phyloP scores from a whole-genome alignment of 2,113 vertebrate species.

The Erinaceus europaeus region DNA sequence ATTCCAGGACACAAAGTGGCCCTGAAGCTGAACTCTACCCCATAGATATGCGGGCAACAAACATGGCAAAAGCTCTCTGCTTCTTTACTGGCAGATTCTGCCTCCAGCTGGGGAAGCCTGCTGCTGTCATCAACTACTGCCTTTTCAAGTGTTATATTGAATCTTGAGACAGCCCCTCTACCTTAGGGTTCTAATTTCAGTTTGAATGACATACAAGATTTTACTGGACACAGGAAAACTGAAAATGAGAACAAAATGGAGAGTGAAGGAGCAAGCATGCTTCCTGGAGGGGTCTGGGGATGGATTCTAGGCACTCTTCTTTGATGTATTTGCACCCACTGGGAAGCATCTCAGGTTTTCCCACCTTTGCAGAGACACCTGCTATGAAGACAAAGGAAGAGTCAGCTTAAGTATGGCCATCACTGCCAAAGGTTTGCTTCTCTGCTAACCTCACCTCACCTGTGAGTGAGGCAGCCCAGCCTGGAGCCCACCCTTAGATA shows the following conservation, averaged over 20 bases:
- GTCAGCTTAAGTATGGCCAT: neutral
- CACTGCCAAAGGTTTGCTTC: neutral
- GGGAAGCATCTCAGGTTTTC: slow-evolving; percentile 42
- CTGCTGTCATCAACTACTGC: slow-evolving; percentile 58
- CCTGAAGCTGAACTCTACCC: slow-evolving; percentile 58
- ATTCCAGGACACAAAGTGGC: neutral
- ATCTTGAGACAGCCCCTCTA: slow-evolving; percentile 41
- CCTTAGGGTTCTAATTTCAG: slow-evolving; percentile 54
- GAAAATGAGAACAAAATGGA: slow-evolving; percentile 55
- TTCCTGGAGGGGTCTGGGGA: neutral
- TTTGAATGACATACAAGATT: slow-evolving; percentile 52
- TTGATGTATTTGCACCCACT: slow-evolving; percentile 34
- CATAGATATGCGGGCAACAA: slow-evolving; percentile 52
- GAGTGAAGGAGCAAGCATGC: neutral
- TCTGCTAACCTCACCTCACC: neutral
- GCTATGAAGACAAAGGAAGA: neutral
- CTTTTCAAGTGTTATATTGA: slow-evolving; percentile 69
- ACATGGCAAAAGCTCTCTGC: slow-evolving; percentile 62
- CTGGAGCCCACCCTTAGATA: neutral
- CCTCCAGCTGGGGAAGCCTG: slow-evolving; percentile 65
- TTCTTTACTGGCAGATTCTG: slow-evolving; percentile 69
- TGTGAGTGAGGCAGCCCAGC: neutral
- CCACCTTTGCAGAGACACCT: slow-evolving; percentile 26
- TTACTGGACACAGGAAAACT: slow-evolving; percentile 60
- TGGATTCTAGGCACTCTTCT: slow-evolving; percentile 48